Percentiles rank a stretch among this genome's conserved stretches.
Conservation (phyloP, 35 echinoderm and acorn worm species). For the Apostichopus parvimensis region DNA sequence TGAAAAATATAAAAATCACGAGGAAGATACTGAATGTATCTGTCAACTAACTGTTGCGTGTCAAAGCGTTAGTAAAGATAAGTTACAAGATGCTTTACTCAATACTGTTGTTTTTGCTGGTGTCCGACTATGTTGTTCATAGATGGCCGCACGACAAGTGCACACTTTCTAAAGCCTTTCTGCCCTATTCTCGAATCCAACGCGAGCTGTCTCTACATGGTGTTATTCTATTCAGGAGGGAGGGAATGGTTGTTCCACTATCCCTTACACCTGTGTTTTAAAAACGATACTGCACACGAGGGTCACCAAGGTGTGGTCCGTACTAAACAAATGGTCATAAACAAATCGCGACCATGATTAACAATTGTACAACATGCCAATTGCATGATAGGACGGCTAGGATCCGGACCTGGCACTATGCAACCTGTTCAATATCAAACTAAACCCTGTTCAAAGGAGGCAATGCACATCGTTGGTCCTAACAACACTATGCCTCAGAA, state of each 20-base stretch:
- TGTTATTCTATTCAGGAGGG: conserved; percentile 35
- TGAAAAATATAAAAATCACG: background rate
- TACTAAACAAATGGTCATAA: conserved; percentile 66
- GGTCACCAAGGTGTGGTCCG: conserved; percentile 71
- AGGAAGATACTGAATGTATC: background rate
- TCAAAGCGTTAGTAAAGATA: background rate
- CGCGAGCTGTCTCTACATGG: conserved; percentile 60
- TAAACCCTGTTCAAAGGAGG: conserved; percentile 38
- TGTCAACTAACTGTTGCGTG: background rate
- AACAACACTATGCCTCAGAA: conserved; percentile 26
- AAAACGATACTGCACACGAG: conserved; percentile 49
- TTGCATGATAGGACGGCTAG: conserved; percentile 49
- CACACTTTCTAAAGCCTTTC: background rate
- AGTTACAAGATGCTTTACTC: background rate
- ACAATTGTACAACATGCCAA: conserved; percentile 43
- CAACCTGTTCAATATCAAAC: conserved; percentile 51
- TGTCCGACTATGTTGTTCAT: background rate
- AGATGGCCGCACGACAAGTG: background rate
- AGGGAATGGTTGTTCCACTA: conserved; percentile 51
- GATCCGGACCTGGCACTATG: conserved; percentile 21
- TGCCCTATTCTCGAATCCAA: background rate
- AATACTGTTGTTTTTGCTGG: background rate
- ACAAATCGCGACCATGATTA: conserved; percentile 41
- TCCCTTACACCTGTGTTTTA: conserved; percentile 1
- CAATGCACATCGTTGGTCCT: conserved; percentile 52